Conservation (phyloP, 2,797 vertebrate genomes). For the Cephalopachus bancanus region DNA sequence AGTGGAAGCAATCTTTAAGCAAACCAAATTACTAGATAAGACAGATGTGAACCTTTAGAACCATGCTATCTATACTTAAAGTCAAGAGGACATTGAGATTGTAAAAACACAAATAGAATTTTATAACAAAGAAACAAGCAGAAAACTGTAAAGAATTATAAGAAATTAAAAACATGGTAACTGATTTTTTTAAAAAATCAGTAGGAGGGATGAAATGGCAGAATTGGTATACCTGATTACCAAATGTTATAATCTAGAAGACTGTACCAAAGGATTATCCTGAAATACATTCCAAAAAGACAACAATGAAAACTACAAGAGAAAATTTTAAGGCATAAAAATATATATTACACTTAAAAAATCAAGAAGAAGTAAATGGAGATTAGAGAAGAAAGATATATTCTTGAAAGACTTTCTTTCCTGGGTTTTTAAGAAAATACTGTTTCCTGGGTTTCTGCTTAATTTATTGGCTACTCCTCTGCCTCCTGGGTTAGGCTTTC, state of each 20-base stretch:
- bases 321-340: background rate
- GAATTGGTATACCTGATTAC: background rate
- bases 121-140: background rate
- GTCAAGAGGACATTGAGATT: background rate
- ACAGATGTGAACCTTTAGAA: background rate
- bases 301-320: background rate
- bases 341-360: background rate
- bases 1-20: background rate
- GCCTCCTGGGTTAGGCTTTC: background rate
- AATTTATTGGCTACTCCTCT: background rate
- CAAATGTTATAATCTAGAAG: background rate
- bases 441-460: background rate
- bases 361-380: background rate
- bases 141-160: background rate
- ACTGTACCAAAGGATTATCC: background rate
- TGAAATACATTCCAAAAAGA: background rate
- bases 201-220: background rate
- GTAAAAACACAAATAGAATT: background rate
- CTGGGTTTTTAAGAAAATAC: background rate
- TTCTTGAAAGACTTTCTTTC: background rate
- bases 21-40: background rate
- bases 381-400: background rate
- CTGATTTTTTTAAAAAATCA: background rate
- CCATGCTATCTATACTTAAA: background rate
- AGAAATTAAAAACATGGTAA: background rate